A percentile compares a stretch with the other conserved stretches of the same genome.
Evolutionary conservation across 2,888 invertebrate species (phyloP).

Genomic region (Boloria selene): DNA sequence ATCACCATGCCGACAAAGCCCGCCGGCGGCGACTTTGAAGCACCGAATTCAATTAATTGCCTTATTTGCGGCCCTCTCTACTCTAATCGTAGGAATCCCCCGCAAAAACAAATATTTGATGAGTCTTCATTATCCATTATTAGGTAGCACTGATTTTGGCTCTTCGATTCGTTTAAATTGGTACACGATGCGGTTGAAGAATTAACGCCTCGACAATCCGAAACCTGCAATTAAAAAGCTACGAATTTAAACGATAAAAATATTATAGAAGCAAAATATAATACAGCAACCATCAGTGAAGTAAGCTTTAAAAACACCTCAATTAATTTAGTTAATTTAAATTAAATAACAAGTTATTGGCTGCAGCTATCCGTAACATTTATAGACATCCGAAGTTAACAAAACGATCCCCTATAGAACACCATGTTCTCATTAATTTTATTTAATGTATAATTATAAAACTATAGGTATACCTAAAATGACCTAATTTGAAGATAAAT

Average conservation of each 20-base stretch:
- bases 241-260: background rate
- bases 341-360: too few species aligned
- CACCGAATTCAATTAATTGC: slow-evolving; percentile 82
- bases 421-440: too few species aligned
- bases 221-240: slow-evolving; percentile 15
- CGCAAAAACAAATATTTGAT: slow-evolving; percentile 80
- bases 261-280: background rate
- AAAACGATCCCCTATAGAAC: too few species aligned
- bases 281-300: too few species aligned
- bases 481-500: too few species aligned
- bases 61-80: slow-evolving; percentile 71
- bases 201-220: slow-evolving; percentile 17
- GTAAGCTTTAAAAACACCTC: too few species aligned
- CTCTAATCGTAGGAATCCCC: slow-evolving; percentile 69
- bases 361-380: too few species aligned
- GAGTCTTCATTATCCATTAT: slow-evolving; percentile 77
- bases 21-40: slow-evolving; percentile 71
- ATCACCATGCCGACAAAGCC: slow-evolving; percentile 78
- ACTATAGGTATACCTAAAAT: too few species aligned
- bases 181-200: slow-evolving; percentile 8
- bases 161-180: slow-evolving; percentile 30
- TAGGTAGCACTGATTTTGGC: slow-evolving; percentile 64
- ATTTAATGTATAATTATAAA: too few species aligned
- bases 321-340: too few species aligned
- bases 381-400: too few species aligned